phyloP scores from a whole-genome alignment of 2,113 vertebrate species.

The Trochalopteron elliotii region DNA sequence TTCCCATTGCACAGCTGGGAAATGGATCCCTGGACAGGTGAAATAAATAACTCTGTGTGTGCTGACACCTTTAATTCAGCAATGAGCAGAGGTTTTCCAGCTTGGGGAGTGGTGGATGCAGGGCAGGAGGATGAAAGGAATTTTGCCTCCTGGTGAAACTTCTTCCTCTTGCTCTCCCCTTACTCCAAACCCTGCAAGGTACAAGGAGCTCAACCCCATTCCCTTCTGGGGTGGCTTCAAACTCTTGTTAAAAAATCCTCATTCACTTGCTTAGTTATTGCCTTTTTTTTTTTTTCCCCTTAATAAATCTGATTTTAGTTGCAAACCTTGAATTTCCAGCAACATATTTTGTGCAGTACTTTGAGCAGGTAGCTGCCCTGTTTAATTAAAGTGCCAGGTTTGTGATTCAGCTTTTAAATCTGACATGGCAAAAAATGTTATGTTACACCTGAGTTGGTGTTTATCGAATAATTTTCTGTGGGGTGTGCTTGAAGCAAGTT shows the following conservation, averaged over 20 bases:
- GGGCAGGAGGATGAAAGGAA: not conserved
- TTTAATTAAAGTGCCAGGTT: not conserved
- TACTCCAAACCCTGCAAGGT: not conserved
- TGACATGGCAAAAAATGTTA: not conserved
- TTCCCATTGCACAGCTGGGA: not conserved
- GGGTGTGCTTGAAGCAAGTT: not conserved
- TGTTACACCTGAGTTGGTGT: not conserved
- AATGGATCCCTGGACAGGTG: not conserved
- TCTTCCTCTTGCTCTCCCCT: not conserved
- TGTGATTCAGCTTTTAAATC: not conserved
- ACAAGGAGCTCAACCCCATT: not conserved
- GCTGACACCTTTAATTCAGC: not conserved
- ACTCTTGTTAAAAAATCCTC: not conserved
- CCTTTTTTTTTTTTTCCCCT: rapidly evolving
- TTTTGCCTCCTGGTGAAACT: not conserved
- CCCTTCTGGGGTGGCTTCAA: not conserved
- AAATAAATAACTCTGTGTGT: not conserved
- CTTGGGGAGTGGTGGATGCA: not conserved
- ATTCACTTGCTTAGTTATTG: not conserved
- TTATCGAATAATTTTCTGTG: not conserved
- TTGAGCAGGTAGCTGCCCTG: not conserved
- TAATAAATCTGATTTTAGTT: not conserved
- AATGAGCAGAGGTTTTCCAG: not conserved
- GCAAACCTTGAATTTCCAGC: not conserved
- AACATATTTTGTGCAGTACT: not conserved